Percentiles rank a stretch among this genome's conserved stretches.
phyloP scores from a whole-genome alignment of 2,888 invertebrate species.

The Maniola hyperantus region DNA sequence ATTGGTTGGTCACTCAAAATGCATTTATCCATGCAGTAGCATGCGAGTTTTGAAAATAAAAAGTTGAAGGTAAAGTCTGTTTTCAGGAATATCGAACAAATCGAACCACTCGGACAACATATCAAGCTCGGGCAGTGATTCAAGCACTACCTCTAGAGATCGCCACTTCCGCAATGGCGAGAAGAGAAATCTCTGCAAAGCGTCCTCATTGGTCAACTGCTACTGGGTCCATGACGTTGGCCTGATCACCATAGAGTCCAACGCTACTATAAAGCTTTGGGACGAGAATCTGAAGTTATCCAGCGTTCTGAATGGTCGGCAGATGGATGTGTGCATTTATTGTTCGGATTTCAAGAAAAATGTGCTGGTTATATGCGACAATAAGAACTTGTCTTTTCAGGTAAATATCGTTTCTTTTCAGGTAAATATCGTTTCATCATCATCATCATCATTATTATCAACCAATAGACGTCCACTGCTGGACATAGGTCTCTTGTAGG shows the following conservation, averaged over 20 bases:
- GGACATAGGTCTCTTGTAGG: too few relatives aligned
- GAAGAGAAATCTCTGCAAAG: constrained; percentile 52
- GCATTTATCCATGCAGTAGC: too few relatives aligned
- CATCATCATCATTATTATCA: too few relatives aligned
- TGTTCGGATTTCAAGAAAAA: constrained; percentile 65
- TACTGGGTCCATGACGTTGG: constrained; percentile 62
- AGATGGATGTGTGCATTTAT: constrained; percentile 56
- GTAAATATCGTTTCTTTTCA: constrained; percentile 46
- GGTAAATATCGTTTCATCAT: too few relatives aligned
- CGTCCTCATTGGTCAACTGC: constrained; percentile 59
- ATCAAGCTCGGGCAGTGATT: constrained; percentile 63
- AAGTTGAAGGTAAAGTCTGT: not conserved
- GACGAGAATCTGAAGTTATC: constrained; percentile 54
- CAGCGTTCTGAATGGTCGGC: constrained; percentile 62
- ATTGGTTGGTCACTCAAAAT: too few relatives aligned
- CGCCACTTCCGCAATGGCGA: constrained; percentile 58
- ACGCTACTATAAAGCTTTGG: constrained; percentile 72
- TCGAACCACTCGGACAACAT: constrained; percentile 47
- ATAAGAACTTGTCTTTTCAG: constrained; percentile 64
- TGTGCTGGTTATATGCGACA: constrained; percentile 68
- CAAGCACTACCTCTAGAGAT: constrained; percentile 57
- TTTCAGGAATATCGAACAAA: constrained; percentile 49
- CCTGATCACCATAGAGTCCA: constrained; percentile 67
- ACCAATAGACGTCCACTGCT: too few relatives aligned
- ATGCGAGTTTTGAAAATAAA: too few relatives aligned